A percentile compares a stretch with the other conserved stretches of the same genome.
Conservation (phyloP, 2,888 invertebrate species). For the Microctonus aethiopoides region DNA sequence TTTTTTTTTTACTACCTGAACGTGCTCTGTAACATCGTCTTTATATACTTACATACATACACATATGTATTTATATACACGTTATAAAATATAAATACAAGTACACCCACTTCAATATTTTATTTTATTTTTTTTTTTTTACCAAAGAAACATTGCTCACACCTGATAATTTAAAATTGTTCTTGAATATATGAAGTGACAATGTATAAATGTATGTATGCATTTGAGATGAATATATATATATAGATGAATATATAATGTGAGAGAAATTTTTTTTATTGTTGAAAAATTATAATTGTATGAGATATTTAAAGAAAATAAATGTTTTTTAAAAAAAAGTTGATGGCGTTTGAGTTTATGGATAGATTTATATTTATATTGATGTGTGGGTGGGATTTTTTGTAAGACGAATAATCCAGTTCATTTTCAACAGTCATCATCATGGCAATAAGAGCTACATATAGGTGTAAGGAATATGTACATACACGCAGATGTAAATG, state of each 20-base stretch:
- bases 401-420: slow-evolving; percentile 11
- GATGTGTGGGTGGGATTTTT: slow-evolving; percentile 17
- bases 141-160: slow-evolving; percentile 8
- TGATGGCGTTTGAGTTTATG: neutral
- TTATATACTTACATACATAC: too few relatives aligned
- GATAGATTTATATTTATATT: too few relatives aligned
- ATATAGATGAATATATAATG: neutral
- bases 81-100: neutral
- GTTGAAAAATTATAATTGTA: neutral
- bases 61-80: neutral
- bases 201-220: neutral
- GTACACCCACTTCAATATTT: neutral
- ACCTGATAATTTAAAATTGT: slow-evolving; percentile 10
- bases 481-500: slow-evolving; percentile 12
- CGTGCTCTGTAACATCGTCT: neutral
- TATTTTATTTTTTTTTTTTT: neutral
- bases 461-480: neutral
- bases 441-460: neutral
- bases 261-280: neutral
- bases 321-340: too few relatives aligned
- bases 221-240: too few relatives aligned
- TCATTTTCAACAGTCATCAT: neutral
- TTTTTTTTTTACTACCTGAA: neutral
- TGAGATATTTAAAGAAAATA: neutral
- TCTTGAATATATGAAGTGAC: neutral